These are phyloP conservation scores for Melinopterus prodromus DNA, from an alignment of 2,888 invertebrate species.

Conservation along the genomic window DNA sequence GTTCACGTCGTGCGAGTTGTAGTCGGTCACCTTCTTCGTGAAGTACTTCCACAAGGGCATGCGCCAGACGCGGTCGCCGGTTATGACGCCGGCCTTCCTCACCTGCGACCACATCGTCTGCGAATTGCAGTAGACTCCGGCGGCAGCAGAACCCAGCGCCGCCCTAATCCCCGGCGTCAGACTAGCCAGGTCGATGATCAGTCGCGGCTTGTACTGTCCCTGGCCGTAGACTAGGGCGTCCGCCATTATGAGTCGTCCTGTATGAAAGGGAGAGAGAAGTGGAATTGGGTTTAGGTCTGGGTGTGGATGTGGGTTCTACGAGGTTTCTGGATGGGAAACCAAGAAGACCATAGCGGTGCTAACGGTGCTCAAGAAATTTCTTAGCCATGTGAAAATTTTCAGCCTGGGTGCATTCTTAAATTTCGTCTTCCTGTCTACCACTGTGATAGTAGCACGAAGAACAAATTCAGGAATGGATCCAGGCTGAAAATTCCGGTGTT, in stretches of 20 bases:
- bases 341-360: too few relatives aligned
- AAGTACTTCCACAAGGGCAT: slow-evolving; percentile 69
- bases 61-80: slow-evolving; percentile 71
- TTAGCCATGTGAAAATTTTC: too few relatives aligned
- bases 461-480: too few relatives aligned
- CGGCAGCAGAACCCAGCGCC: slow-evolving; percentile 64
- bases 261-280: neutral
- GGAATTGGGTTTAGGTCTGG: too few relatives aligned
- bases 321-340: too few relatives aligned
- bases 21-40: slow-evolving; percentile 60
- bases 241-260: slow-evolving; percentile 54
- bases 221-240: slow-evolving; percentile 59
- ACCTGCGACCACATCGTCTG: slow-evolving; percentile 63
- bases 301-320: too few relatives aligned
- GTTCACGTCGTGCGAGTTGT: slow-evolving; percentile 56
- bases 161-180: slow-evolving; percentile 67
- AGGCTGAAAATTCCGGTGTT: too few relatives aligned
- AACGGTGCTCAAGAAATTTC: too few relatives aligned
- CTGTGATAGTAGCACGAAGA: too few relatives aligned
- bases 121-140: slow-evolving; percentile 66
- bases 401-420: too few relatives aligned
- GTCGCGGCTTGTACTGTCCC: slow-evolving; percentile 64
- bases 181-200: slow-evolving; percentile 76
- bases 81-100: slow-evolving; percentile 63
- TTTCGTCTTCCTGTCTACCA: too few relatives aligned